Evolutionary conservation across 2,797 vertebrate species (phyloP), one percentile per base, ranked within the genome.

Genomic region (Oryzias sinensis): DNA sequence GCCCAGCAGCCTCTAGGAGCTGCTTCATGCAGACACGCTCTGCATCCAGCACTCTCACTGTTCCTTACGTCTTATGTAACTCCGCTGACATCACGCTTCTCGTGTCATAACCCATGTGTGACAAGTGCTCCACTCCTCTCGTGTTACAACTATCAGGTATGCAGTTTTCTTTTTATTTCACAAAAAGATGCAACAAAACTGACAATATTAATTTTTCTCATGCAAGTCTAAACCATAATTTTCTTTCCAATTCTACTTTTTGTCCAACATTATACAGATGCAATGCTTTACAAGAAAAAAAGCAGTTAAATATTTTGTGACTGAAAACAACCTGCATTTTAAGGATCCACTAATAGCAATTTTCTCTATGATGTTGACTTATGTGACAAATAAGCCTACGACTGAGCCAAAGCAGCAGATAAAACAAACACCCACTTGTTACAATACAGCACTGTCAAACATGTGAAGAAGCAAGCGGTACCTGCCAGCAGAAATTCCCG

Each of bases 41-140:
- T 62, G 78, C 83, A 84, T 80, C 77, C 77, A 77, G 80, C 78
- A 53, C 80, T 84, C 80, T 68, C 79, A 55, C 81, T 63, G 81
- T 82, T 85, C 76, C 83, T 74, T 80, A 59, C 60, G 72, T 81
- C 89, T 91, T 90, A 90, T 81, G 66, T 89, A 90, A 91, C 82
- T 77, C 74, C 82, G 73, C 87, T 87, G 86, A 84, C 86, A 85
- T 89, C 88, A 89, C 72, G 63, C 82, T 83, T 72, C 81, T 73
- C 76, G 46, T 85, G 85, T 85, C 72, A 49, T 73, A 84, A 84
- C 81, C 80, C 87, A 45, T 80, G 88, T 87, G 84, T 86, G 85
- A 85, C 82, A 84, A 87, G 75, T 60, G 65, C 65, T 77, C 54
- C 62, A 37, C 67, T 68, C 43, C 55, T 51, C 74, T 48, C 1